A percentile compares a stretch with the other conserved stretches of the same genome.
Conservation (phyloP, 2,113 vertebrate species). For the Triplophysa siluroides region DNA sequence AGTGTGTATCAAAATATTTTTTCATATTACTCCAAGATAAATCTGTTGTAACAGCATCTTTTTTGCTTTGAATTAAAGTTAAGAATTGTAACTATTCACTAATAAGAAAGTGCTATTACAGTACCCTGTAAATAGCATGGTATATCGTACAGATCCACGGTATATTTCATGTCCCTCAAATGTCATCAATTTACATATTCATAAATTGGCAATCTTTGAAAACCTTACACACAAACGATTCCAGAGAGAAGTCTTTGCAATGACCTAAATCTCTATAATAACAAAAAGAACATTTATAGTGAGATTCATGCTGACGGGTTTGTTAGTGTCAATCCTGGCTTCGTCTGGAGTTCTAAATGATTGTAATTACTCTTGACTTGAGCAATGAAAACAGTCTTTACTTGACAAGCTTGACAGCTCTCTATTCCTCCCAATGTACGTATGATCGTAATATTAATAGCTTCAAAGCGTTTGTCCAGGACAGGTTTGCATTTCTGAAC, state of each 20-base stretch:
- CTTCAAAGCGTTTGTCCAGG: background rate
- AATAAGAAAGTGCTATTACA: no score
- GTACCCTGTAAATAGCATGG: no score
- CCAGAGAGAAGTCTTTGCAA: background rate
- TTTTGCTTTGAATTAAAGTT: no score
- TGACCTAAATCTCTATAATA: conserved; percentile 16
- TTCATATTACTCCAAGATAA: no score
- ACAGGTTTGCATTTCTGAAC: background rate
- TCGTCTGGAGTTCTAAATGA: conserved; percentile 15
- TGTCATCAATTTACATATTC: background rate
- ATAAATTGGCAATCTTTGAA: background rate
- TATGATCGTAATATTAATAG: conserved; percentile 17
- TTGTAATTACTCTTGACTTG: conserved; percentile 30
- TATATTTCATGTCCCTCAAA: conserved; percentile 30
- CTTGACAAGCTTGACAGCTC: conserved; percentile 28
- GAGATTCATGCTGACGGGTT: conserved; percentile 12
- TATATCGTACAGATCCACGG: conserved; percentile 33
- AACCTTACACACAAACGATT: conserved; percentile 6
- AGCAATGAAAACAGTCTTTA: conserved; percentile 31
- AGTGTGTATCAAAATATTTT: no score
- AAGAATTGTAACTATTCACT: no score
- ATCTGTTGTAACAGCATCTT: no score
- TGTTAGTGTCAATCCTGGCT: conserved; percentile 22
- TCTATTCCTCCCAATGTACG: background rate
- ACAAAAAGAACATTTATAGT: background rate